A percentile compares a stretch with the other conserved stretches of the same genome.
Evolutionary conservation across 2,113 vertebrate genomes (phyloP).

Genomic region (Zosterops hypoxanthus): DNA sequence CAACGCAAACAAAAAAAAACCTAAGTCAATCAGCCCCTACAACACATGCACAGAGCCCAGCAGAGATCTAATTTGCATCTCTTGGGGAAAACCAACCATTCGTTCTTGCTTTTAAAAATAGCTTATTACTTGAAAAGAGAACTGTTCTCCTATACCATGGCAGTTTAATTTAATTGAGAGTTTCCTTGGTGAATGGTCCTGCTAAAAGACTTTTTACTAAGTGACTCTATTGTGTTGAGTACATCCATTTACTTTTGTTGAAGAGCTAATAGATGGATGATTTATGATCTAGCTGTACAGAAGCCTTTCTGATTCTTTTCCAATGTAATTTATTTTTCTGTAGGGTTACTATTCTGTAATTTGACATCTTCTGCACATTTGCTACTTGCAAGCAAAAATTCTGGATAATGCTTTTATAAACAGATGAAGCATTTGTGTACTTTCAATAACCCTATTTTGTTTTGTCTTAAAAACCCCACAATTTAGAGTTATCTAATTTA

Average conservation of each 20-base stretch:
- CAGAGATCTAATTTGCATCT: background rate
- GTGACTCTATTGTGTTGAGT: background rate
- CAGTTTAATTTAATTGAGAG: background rate
- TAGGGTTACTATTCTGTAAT: background rate
- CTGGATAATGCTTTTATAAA: background rate
- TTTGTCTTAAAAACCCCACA: background rate
- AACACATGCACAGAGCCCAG: background rate
- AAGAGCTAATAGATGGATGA: background rate
- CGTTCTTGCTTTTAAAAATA: background rate
- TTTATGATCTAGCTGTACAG: background rate
- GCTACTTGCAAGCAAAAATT: background rate
- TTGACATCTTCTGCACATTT: background rate
- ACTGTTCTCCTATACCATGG: background rate
- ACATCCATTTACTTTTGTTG: background rate
- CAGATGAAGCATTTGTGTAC: rapidly evolving
- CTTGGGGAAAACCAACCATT: background rate
- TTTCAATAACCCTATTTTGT: background rate
- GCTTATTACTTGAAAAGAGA: background rate
- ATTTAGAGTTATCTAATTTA: background rate
- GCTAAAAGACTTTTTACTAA: background rate
- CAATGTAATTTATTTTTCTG: background rate
- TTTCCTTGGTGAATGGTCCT: background rate
- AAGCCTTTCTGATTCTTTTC: background rate
- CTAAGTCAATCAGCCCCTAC: background rate
- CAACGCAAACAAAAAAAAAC: background rate